Evolutionary conservation across 2,888 invertebrate genomes (phyloP), one percentile per base, ranked within the genome.

Genomic region (Aphodius granarius): DNA sequence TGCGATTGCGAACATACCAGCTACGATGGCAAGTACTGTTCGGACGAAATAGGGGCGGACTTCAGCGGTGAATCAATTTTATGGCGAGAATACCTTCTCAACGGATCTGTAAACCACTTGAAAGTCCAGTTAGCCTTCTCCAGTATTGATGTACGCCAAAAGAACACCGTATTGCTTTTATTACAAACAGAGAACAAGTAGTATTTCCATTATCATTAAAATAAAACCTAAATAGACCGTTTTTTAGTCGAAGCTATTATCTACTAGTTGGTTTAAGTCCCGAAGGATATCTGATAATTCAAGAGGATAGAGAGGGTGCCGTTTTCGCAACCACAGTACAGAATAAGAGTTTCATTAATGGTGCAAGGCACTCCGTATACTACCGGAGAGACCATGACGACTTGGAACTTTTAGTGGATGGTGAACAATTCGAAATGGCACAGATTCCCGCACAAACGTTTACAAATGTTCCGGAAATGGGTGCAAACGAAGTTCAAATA

Each of bases 1-100:
- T 97, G 97, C 83, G 93, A 96, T 80, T 97, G 97, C 81, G 95
- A 95, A 81, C 91, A 94, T 78, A 97, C 97, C 0, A 97, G 96
- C 75, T 97, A 96, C 85, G 94, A 95, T 80, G 97, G 97, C 15
- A 95, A 96, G 81, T 92, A 93, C 82, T 97, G 97, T 83, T 93
- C 93, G 80, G 95, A 95, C 87, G 96, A 97, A 85, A 95, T 95
- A 84, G 97, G 95, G 0, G 96, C 96, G 0, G 95, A 95, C 83
- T 97, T 97, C 81, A 94, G 94, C 80, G 96, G 96, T 0, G 95
- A 95, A 83, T 95, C 96, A 17, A 93, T 94, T 77, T 86, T 97
- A 63, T 94, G 94, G 83, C 89, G 95, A 71, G 94, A 94, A 82
- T 95, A 95, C 84, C 90, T 92, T 4, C 86, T 94, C 9, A 89